Conservation (phyloP, 2,113 vertebrate species). For the Apodemus sylvaticus region DNA sequence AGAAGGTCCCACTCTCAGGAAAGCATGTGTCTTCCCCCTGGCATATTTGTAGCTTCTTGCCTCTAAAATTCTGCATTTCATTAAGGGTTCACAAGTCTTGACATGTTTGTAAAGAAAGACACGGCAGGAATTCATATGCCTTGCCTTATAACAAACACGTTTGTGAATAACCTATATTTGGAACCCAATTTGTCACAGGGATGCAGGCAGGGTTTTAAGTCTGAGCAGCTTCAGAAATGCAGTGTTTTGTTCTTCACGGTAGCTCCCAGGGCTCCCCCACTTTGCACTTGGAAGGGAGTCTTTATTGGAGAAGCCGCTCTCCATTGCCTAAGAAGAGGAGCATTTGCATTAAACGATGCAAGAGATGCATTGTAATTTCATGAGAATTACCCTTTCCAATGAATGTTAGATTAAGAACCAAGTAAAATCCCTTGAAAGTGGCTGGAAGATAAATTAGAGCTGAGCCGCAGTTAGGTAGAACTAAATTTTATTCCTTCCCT, state of each 20-base stretch:
- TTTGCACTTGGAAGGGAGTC: slow-evolving; percentile 79
- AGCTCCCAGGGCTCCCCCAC: slow-evolving; percentile 75
- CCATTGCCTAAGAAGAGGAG: slow-evolving; percentile 80
- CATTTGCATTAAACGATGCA: slow-evolving; percentile 84
- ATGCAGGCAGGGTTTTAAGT: slow-evolving; percentile 79
- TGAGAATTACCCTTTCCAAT: slow-evolving; percentile 85
- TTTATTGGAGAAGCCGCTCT: slow-evolving; percentile 82
- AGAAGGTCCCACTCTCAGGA: not conserved
- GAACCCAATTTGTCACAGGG: slow-evolving; percentile 82
- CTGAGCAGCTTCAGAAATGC: slow-evolving; percentile 74
- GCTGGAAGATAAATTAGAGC: slow-evolving; percentile 85
- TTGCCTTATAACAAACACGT: slow-evolving; percentile 72
- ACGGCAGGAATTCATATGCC: slow-evolving; percentile 78
- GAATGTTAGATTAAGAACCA: slow-evolving; percentile 86
- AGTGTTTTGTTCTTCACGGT: slow-evolving; percentile 77
- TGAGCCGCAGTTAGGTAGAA: slow-evolving; percentile 77
- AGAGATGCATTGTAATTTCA: slow-evolving; percentile 83
- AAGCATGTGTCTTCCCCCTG: not conserved
- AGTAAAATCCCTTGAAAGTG: slow-evolving; percentile 83
- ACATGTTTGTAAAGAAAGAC: slow-evolving; percentile 81
- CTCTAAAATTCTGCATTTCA: slow-evolving; percentile 70
- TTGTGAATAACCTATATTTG: slow-evolving; percentile 78
- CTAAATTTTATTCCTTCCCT: slow-evolving; percentile 85
- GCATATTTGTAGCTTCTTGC: slow-evolving; percentile 37
- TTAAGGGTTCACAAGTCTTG: slow-evolving; percentile 76